A percentile compares a stretch with the other conserved stretches of the same genome.
Evolutionary conservation across 2,113 vertebrate species (phyloP).

Genomic region (Pteronura brasiliensis): DNA sequence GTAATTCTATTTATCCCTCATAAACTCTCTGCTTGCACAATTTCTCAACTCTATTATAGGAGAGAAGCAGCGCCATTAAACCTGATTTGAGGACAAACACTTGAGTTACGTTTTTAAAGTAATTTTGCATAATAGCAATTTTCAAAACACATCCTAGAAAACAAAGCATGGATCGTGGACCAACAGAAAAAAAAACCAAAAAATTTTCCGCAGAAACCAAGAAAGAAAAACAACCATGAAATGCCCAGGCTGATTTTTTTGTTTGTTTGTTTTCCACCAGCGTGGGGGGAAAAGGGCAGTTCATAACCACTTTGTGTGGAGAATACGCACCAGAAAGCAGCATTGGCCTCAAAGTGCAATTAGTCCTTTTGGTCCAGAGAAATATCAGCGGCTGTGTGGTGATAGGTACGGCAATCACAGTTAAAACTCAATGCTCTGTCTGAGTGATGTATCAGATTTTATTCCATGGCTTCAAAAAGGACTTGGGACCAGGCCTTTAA

Average conservation of each 20-base stretch:
- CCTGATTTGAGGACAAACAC: conserved; percentile 9
- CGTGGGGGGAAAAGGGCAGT: conserved; percentile 39
- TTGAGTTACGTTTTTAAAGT: conserved; percentile 33
- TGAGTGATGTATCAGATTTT: conserved; percentile 14
- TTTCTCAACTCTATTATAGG: conserved; percentile 17
- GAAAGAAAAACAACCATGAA: background rate
- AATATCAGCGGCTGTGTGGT: conserved; percentile 15
- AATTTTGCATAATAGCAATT: conserved; percentile 21
- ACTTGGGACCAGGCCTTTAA: conserved; percentile 52
- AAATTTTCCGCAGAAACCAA: background rate
- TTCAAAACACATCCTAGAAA: conserved; percentile 53
- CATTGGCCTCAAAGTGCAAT: conserved; percentile 57
- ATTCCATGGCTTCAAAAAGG: conserved; percentile 72
- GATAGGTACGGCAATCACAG: background rate
- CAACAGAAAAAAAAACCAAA: conserved; percentile 13
- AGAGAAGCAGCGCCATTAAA: conserved; percentile 33
- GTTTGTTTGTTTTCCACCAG: conserved; percentile 42
- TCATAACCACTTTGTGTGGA: conserved; percentile 53
- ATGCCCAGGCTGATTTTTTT: conserved; percentile 41
- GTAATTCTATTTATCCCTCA: background rate
- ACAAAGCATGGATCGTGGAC: conserved; percentile 39
- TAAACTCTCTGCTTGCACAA: background rate
- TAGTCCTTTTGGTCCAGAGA: conserved; percentile 61
- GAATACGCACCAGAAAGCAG: conserved; percentile 64
- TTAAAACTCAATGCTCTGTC: conserved; percentile 1